Conservation (phyloP, 2,888 invertebrate species). For the Siphlonurus alternatus region DNA sequence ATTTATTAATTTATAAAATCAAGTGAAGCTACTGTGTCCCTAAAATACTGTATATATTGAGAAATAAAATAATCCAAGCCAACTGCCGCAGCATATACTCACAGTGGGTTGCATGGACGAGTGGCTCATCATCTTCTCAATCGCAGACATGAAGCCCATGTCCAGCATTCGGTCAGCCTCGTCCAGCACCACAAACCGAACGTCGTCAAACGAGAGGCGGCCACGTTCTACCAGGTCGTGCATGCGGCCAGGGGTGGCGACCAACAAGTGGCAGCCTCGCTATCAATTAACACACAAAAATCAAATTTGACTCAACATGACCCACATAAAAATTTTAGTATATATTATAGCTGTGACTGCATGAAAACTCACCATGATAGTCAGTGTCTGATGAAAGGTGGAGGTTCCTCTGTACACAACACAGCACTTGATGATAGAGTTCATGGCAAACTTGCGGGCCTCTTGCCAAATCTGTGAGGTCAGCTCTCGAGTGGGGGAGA, state of each 20-base stretch:
- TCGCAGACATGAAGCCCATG: slow-evolving; percentile 45
- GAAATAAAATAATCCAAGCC: too few species aligned
- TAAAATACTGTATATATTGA: too few species aligned
- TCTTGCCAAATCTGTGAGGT: slow-evolving; percentile 76
- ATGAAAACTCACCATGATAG: slow-evolving; percentile 22
- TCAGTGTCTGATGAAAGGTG: slow-evolving; percentile 45
- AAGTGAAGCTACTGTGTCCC: too few species aligned
- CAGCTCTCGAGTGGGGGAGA: slow-evolving; percentile 86
- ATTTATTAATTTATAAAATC: too few species aligned
- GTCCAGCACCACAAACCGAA: slow-evolving; percentile 55
- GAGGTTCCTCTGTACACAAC: slow-evolving; percentile 79
- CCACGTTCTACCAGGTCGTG: slow-evolving; percentile 43
- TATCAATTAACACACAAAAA: slow-evolving; percentile 17
- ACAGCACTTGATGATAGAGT: slow-evolving; percentile 53
- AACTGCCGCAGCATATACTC: too few species aligned
- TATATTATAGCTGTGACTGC: not conserved
- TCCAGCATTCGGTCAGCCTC: slow-evolving; percentile 71
- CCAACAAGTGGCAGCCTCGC: slow-evolving; percentile 51
- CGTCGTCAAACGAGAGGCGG: slow-evolving; percentile 33
- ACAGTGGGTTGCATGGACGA: slow-evolving; percentile 33
- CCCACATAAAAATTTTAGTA: slow-evolving; percentile 1
- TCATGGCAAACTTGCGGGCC: slow-evolving; percentile 62
- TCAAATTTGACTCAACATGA: not conserved
- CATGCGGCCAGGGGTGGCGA: slow-evolving; percentile 56
- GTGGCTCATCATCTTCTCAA: slow-evolving; percentile 45